Base-by-base conservation (phyloP, 2,888 invertebrate species). In the Latrodectus elegans region DNA sequence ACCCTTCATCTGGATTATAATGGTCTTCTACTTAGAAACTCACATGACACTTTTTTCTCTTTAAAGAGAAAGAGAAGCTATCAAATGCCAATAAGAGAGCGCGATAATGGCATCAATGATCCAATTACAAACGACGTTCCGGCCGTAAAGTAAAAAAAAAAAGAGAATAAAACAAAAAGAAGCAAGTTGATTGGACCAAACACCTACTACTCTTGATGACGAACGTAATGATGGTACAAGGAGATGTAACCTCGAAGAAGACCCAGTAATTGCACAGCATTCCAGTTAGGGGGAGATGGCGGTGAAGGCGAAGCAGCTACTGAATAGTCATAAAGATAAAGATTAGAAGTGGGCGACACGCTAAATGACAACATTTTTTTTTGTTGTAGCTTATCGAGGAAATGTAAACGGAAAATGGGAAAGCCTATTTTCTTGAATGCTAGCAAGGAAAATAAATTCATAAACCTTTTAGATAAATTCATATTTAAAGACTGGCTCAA, bases 101-200 rank as follows among this genome's bases (percentile, higher is more conserved):
- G 73, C 70, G 73, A 68, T 81, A 81, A 81, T 81, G 74, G 74
- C 55, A 26, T 51, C 67, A 81, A 81, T 70, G 81, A 81, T 81
- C 81, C 81, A 81, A 74, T 81, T 81, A 81, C 74, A 74, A 65
- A 49, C 74, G 64, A 51, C 68, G 81, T 65, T 79, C 70, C n/a
- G 67, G 51, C 26, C 67, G 52, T 51, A 55, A 67, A 67, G 60
- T 51, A 80, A 74, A 81, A 74, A 38, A 6, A 38, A 2, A 38
- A 38, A 38, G 4, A 38, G 6, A 6, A 38, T 0, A 38, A 38
- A 38, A 38, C 38, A 38, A 51, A 67, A 74, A 17, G 74, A 55
- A n/a, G 52, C 52, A 26, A 26, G 22, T 55, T 74, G 81, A 81
- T 81, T 81, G 81, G 81, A 17, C 60, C 64, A 72, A 15, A 51